Base-by-base conservation (phyloP, 2,113 vertebrate genomes). In the Ondatra zibethicus region DNA sequence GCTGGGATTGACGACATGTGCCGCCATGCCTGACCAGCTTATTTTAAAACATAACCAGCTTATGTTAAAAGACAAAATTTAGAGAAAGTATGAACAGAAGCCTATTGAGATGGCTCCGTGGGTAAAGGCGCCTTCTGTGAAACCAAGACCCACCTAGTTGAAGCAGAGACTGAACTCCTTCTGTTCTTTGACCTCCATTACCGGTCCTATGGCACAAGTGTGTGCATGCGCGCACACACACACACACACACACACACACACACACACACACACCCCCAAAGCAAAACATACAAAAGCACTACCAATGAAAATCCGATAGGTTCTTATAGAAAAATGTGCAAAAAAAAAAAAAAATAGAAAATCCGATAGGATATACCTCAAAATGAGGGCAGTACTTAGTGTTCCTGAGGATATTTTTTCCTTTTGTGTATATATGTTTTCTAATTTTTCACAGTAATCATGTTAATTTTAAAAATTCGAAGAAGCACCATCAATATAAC, bases 381-480 rank as follows among this genome's bases (percentile, higher is more conserved):
- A 33, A 65, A 47, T 21, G 42, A 86, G 29, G 84, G 31, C 29
- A 66, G 29, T 47, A 33, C 16, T 86, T 7, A 33, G 58, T 45
- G 16, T 13, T 31, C 39, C 29, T 66, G 16, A 21, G 39, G 42
- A 13, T 23, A 17, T 31, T 19, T n/a, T 63, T 63, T 55, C 39
- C 63, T 36, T 68, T 70, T 70, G 19, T 0, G 25, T 50, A 33
- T 65, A 16, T 96, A 33, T 7, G 9, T 66, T 96, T 84, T 82
- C 70, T 93, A 45, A 89, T 76, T 92, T 93, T 96, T 89, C 42
- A 25, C 14, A 36, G 52, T 70, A 73, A 77, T 92, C 27, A 16
- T 73, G 63, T 33, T 61, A 70, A 61, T 68, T 89, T n/a, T 89
- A 89, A 89, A 75, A 58, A 89, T 66, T 33, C 39, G 7, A 86